Percentiles rank a stretch among this genome's conserved stretches.
phyloP scores from a whole-genome alignment of 2,113 vertebrate species.

The Bombycilla garrulus region DNA sequence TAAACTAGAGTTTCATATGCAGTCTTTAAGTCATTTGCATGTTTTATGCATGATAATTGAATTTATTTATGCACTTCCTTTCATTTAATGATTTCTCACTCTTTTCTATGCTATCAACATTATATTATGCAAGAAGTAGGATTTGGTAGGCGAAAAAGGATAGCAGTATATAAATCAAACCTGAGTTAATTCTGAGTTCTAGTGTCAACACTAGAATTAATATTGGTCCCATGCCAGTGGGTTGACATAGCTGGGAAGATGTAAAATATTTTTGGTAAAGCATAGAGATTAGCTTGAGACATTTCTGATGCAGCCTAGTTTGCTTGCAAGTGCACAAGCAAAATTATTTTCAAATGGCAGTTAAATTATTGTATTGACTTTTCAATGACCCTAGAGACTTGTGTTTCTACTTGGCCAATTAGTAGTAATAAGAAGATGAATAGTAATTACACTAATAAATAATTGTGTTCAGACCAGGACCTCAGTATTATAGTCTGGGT shows the following conservation, averaged over 20 bases:
- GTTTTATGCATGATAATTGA: conserved; percentile 81
- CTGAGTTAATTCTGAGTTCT: conserved; percentile 9
- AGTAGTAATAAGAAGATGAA: conserved; percentile 44
- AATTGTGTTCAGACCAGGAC: conserved; percentile 38
- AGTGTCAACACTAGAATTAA: background rate
- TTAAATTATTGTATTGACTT: conserved; percentile 61
- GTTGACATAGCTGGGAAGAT: background rate
- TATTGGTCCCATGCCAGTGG: conserved; percentile 3
- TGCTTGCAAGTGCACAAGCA: conserved; percentile 41
- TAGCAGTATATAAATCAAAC: conserved; percentile 8
- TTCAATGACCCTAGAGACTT: conserved; percentile 51
- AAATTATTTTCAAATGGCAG: conserved; percentile 59
- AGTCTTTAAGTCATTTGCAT: conserved; percentile 80
- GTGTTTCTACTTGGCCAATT: conserved; percentile 63
- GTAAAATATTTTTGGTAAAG: conserved; percentile 11
- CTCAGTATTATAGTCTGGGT: conserved; percentile 11
- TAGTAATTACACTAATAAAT: conserved; percentile 48
- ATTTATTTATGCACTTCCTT: conserved; percentile 80
- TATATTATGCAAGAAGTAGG: conserved; percentile 46
- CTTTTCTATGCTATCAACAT: conserved; percentile 67
- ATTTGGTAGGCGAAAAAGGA: conserved; percentile 45
- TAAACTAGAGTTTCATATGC: conserved; percentile 78
- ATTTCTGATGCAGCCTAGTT: conserved; percentile 39
- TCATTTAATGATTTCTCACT: conserved; percentile 78
- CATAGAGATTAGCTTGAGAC: background rate